phyloP scores from a whole-genome alignment of 2,113 vertebrate genomes.

The Gallinago media region DNA sequence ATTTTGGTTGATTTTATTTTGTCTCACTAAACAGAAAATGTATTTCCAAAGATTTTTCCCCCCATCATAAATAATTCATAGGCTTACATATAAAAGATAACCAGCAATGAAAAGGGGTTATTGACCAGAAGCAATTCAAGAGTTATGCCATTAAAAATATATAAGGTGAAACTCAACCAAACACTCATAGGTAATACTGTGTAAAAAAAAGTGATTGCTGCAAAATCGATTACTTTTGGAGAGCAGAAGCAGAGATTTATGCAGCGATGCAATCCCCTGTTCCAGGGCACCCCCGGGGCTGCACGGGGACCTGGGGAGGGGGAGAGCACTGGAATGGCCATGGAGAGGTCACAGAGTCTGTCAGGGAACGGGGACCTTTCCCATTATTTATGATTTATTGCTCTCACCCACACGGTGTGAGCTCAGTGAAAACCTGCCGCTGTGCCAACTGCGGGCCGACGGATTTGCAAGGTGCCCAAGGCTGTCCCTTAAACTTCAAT shows the following conservation, averaged over 20 bases:
- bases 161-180: neutral
- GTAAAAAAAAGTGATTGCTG: neutral
- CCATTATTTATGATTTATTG: too few species aligned
- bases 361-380: neutral
- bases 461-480: neutral
- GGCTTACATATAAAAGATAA: neutral
- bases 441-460: accelerated
- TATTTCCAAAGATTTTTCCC: neutral
- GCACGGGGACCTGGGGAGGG: neutral
- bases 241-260: neutral
- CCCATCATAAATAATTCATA: neutral
- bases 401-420: accelerated
- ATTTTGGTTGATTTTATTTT: neutral
- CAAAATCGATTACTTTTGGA: accelerated
- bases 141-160: neutral
- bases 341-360: neutral
- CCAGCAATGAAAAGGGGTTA: neutral
- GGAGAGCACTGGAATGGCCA: accelerated
- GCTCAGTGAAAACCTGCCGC: accelerated
- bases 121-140: neutral
- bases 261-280: accelerated
- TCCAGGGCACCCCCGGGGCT: neutral
- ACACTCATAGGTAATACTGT: neutral
- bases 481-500: neutral
- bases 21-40: neutral